phyloP scores from a whole-genome alignment of 2,888 invertebrate species.

The Eupsilia transversa region DNA sequence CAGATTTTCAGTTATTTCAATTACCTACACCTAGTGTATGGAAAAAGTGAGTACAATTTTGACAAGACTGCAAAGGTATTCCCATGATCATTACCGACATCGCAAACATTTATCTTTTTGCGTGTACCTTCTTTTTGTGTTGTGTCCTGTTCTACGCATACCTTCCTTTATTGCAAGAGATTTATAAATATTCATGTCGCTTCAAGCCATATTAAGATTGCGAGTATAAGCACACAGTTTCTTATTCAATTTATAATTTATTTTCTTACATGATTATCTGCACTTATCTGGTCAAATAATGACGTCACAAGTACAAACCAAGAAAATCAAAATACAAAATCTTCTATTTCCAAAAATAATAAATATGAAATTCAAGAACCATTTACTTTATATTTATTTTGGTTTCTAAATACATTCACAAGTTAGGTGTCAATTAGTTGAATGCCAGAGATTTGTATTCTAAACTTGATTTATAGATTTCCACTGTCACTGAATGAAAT shows the following conservation, averaged over 20 bases:
- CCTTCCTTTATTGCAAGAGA: background rate
- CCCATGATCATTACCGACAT: background rate
- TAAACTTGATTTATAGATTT: conserved; percentile 69
- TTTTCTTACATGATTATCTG: too few relatives aligned
- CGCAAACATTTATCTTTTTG: background rate
- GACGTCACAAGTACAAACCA: background rate
- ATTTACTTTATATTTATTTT: conserved; percentile 67
- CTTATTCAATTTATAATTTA: conserved; percentile 12
- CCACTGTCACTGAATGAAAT: conserved; percentile 66
- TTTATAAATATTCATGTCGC: conserved; percentile 21
- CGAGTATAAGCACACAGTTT: background rate
- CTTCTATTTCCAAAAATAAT: background rate
- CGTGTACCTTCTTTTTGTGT: background rate
- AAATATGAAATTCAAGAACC: conserved; percentile 13
- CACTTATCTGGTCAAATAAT: background rate
- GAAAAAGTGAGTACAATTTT: too few relatives aligned
- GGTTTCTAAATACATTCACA: conserved; percentile 70
- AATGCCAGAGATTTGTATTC: conserved; percentile 73
- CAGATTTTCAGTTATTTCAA: too few relatives aligned
- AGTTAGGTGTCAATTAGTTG: conserved; percentile 74
- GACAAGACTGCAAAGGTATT: background rate
- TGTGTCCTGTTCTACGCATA: background rate
- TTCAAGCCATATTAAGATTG: conserved; percentile 10
- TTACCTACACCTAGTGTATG: too few relatives aligned
- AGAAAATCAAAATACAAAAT: too few relatives aligned